Conservation (phyloP, 2,113 vertebrate genomes). For the Potamarius usumacintae region DNA sequence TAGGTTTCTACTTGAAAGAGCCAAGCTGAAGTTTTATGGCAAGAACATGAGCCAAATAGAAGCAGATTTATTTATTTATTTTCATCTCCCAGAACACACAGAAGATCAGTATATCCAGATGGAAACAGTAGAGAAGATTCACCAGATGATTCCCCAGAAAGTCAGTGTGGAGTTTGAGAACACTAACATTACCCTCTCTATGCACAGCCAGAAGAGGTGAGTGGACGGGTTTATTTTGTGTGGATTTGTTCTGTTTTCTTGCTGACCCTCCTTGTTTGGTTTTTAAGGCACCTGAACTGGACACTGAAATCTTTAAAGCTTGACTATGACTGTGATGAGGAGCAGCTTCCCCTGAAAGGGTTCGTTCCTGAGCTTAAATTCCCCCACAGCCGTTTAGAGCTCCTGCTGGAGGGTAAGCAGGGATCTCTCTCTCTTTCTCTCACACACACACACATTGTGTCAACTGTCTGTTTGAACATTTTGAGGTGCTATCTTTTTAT, state of each 20-base stretch:
- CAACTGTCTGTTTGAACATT: background rate
- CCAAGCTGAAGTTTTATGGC: background rate
- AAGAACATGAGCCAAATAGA: background rate
- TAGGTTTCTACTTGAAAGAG: background rate
- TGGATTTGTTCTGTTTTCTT: background rate
- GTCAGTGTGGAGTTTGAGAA: constrained; percentile 88
- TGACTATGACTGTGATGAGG: constrained; percentile 78
- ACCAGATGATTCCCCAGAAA: constrained; percentile 79
- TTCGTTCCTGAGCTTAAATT: constrained; percentile 85
- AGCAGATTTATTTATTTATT: background rate
- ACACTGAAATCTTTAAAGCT: constrained; percentile 89
- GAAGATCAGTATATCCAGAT: constrained; percentile 64
- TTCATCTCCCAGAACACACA: constrained; percentile 51
- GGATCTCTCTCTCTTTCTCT: background rate
- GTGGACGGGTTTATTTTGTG: constrained; percentile 1
- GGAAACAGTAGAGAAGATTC: constrained; percentile 71
- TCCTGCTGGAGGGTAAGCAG: constrained; percentile 83
- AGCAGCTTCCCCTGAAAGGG: constrained; percentile 83
- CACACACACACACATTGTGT: background rate
- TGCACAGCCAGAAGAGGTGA: constrained; percentile 96
- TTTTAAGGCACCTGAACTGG: constrained; percentile 89
- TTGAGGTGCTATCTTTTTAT: background rate
- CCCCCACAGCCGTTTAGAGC: constrained; percentile 87
- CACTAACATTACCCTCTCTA: constrained; percentile 86
- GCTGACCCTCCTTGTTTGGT: background rate